A percentile compares a stretch with the other conserved stretches of the same genome.
Evolutionary conservation across 2,113 vertebrate genomes (phyloP).

Genomic region (Eulacestoma nigropectus): DNA sequence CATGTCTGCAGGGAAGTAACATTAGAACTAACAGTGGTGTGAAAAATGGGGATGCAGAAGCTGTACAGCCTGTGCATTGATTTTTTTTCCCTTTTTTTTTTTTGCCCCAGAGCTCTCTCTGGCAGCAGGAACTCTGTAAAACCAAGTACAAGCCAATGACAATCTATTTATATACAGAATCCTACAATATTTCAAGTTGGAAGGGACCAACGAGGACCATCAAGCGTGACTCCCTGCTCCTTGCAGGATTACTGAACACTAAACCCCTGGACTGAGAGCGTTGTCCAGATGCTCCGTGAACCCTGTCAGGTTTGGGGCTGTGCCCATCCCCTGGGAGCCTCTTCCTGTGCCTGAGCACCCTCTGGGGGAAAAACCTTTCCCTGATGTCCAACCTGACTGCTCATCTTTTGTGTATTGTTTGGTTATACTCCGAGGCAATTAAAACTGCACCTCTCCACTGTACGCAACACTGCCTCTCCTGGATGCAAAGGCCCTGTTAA

Average conservation of each 20-base stretch:
- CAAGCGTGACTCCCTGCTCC: neutral
- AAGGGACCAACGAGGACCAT: neutral
- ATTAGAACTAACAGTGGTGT: slow-evolving; percentile 16
- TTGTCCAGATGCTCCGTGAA: neutral
- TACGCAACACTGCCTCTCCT: accelerated
- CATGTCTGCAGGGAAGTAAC: slow-evolving; percentile 37
- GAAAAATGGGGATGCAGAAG: slow-evolving; percentile 55
- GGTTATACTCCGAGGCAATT: neutral
- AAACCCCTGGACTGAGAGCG: neutral
- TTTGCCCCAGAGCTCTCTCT: neutral
- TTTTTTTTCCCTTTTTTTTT: neutral
- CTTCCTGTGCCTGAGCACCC: neutral
- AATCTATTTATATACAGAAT: neutral
- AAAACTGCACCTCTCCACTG: accelerated
- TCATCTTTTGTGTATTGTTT: neutral
- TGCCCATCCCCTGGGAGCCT: neutral
- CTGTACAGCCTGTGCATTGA: neutral
- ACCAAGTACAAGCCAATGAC: neutral
- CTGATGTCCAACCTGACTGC: neutral
- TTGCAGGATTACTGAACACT: neutral
- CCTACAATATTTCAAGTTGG: neutral
- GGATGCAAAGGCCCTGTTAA: neutral
- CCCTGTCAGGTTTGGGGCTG: neutral
- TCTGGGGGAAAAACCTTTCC: neutral
- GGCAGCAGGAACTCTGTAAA: slow-evolving; percentile 29